Conservation (phyloP, 2,113 vertebrate species). For the Zosterops hypoxanthus region DNA sequence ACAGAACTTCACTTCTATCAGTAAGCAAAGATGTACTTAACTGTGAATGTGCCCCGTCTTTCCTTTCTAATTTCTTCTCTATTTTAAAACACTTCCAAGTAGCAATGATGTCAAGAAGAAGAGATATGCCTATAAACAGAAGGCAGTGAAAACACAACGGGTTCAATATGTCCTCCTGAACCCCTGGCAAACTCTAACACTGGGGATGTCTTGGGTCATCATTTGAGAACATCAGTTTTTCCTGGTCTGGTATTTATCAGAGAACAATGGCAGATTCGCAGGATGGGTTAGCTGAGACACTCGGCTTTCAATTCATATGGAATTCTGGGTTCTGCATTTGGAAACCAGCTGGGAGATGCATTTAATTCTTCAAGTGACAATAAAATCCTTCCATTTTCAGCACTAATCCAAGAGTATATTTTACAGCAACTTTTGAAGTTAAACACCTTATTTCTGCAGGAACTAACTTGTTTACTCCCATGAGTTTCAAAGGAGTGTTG, state of each 20-base stretch:
- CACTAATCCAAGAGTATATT: background rate
- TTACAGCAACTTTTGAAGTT: background rate
- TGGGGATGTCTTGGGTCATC: background rate
- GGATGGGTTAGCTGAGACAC: background rate
- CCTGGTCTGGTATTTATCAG: background rate
- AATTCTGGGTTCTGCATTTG: background rate
- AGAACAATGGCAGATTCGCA: background rate
- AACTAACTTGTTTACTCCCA: background rate
- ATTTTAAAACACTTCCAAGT: background rate
- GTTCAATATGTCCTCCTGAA: background rate
- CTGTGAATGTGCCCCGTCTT: background rate
- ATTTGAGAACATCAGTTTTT: conserved; percentile 1
- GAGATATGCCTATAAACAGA: background rate
- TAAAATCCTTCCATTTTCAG: background rate
- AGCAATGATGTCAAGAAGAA: background rate
- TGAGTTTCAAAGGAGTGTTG: background rate
- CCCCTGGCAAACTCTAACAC: background rate
- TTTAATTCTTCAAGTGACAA: background rate
- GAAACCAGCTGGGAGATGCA: background rate
- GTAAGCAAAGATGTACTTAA: background rate
- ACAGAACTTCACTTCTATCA: background rate
- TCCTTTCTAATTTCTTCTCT: background rate
- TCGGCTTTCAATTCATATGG: background rate
- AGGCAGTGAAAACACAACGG: background rate
- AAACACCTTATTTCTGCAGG: background rate